phyloP scores from a whole-genome alignment of 1,140 invertebrate species.

The Paramacrobiotus metropolitanus region DNA sequence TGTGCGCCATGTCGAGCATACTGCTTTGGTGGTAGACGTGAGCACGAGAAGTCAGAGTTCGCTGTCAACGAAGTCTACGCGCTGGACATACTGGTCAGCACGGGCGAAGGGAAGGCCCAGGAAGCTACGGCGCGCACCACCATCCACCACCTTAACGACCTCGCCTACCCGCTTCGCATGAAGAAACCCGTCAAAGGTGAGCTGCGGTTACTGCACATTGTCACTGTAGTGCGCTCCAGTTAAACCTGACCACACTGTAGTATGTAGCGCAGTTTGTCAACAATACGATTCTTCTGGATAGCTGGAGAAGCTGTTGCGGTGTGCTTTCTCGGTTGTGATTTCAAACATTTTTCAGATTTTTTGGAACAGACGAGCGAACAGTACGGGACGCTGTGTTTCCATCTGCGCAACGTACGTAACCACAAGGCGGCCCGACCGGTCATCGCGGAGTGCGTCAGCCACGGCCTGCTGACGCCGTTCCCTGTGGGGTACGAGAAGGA shows the following conservation, averaged over 20 bases:
- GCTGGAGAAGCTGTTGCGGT: too few relatives aligned
- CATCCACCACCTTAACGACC: slow-evolving; percentile 94
- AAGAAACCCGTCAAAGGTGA: slow-evolving; percentile 91
- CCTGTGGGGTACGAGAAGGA: slow-evolving; percentile 48
- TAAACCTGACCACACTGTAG: too few relatives aligned
- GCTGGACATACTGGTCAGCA: slow-evolving; percentile 86
- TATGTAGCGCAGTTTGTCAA: too few relatives aligned
- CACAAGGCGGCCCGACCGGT: slow-evolving; percentile 93
- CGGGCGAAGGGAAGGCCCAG: slow-evolving; percentile 50
- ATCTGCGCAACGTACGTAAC: slow-evolving; percentile 53
- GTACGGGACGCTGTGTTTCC: slow-evolving; percentile 65
- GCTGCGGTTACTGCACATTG: slow-evolving; percentile 16
- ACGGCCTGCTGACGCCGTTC: slow-evolving; percentile 91
- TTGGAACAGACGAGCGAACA: slow-evolving; percentile 48
- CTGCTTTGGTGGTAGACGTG: slow-evolving; percentile 43
- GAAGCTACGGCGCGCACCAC: slow-evolving; percentile 64
- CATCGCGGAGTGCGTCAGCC: slow-evolving; percentile 87
- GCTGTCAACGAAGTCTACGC: slow-evolving; percentile 94
- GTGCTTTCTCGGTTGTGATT: too few relatives aligned
- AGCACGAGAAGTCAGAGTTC: slow-evolving; percentile 88
- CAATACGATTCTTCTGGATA: too few relatives aligned
- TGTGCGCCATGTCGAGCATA: too few relatives aligned
- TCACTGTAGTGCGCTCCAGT: too few relatives aligned
- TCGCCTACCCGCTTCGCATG: slow-evolving; percentile 83
- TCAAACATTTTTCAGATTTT: too few relatives aligned